phyloP scores from a whole-genome alignment of 2,113 vertebrate genomes.

The Turdus rufiventris region DNA sequence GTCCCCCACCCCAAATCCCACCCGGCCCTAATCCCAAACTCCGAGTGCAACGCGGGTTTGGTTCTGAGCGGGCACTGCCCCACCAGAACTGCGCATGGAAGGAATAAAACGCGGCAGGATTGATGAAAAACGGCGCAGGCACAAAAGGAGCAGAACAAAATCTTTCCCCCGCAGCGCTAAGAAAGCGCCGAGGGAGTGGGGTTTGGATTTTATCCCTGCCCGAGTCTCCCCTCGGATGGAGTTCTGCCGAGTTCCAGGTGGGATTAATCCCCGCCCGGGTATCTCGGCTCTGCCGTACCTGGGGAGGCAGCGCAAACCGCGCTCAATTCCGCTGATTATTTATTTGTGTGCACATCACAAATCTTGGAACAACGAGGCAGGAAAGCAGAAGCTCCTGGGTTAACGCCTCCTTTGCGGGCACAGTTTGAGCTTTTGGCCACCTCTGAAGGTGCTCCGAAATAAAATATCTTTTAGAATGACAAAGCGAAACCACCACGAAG shows the following conservation, averaged over 20 bases:
- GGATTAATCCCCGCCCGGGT: background rate
- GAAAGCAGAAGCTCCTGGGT: background rate
- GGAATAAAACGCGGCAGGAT: background rate
- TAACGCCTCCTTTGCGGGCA: background rate
- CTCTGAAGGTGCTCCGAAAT: background rate
- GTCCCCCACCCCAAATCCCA: background rate
- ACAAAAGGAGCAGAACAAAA: conserved; percentile 23
- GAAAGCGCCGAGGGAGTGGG: background rate
- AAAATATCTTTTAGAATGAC: background rate
- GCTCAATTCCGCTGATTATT: background rate
- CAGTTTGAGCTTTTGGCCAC: background rate
- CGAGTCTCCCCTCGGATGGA: background rate
- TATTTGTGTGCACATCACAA: background rate
- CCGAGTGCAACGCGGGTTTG: rapidly evolving
- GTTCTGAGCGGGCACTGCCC: background rate
- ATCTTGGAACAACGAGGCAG: background rate
- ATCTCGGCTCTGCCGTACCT: background rate
- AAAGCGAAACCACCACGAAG: background rate
- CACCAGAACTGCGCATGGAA: background rate
- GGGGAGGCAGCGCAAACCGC: background rate
- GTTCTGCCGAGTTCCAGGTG: background rate
- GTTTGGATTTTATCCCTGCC: background rate
- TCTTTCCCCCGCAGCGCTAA: background rate
- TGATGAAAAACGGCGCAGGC: background rate
- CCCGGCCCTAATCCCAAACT: background rate